Evolutionary conservation across 2,888 invertebrate genomes (phyloP), one percentile per base, ranked within the genome.

Genomic region (Hirtodrosophila cameraria): DNA sequence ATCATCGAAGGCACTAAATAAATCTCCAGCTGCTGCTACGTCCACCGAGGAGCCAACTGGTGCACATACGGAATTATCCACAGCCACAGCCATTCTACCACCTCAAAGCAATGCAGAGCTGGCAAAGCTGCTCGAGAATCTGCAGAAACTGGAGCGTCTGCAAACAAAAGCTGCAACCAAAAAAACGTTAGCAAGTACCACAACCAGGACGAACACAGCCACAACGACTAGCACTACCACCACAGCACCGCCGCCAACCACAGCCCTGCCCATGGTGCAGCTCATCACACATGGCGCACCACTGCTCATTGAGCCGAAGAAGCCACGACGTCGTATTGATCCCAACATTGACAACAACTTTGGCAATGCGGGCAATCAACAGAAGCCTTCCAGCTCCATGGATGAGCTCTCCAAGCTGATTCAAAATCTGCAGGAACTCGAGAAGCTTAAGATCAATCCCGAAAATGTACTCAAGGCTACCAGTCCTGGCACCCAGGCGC

Each of bases 351-450:
- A 89, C 23, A 76, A 88, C 0, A 87, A 88, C 31, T 89, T 86
- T 8, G 88, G 75, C 8, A 82, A 75, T 30, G 28, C 42, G 0
- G 87, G 85, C 6, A 89, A 89, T 42, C 86, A 88, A 0, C 88
- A 89, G 49, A 59, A 63, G 0, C 50, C 73, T 1, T 11, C 69
- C 7, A 64, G 43, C 7, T 67, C 66, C 27, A 49, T 64, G 0
- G 87, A 88, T 30, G 92, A 92, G 75, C 74, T 93, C 2, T 90
- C 91, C 12, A 91, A 92, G 71, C 81, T 93, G 6, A 76, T 92
- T 48, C 89, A 90, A 31, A 91, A 92, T 30, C 89, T 93, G 1
- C 88, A 89, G 11, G 90, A 90, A 54, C 53, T 90, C 15, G 89
- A 90, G 57, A 88, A 89, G 60, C 76, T 90, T 0, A 78, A 84